phyloP scores from a whole-genome alignment of 2,113 vertebrate genomes.

The Bucco capensis region DNA sequence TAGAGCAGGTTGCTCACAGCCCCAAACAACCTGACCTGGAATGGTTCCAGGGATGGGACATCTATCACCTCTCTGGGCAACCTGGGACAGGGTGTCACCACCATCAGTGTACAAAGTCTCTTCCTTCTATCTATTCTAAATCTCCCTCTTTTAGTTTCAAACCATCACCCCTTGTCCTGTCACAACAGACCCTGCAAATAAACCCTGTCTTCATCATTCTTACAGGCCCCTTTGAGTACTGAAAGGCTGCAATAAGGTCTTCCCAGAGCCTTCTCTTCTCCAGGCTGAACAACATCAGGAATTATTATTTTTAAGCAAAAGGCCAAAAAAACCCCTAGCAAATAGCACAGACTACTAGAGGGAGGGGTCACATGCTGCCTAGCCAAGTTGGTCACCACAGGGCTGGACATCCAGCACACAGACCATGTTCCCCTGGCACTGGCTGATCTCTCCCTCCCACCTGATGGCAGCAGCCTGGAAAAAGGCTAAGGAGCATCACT shows the following conservation, averaged over 20 bases:
- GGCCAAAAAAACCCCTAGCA: too few species aligned
- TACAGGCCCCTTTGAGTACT: not conserved
- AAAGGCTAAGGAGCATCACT: not conserved
- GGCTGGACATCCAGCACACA: not conserved
- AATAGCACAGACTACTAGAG: not conserved
- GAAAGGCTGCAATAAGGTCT: not conserved
- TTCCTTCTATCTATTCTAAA: not conserved
- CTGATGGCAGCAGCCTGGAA: not conserved
- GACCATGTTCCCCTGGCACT: rapidly evolving
- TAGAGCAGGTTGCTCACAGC: not conserved
- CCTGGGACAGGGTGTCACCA: not conserved
- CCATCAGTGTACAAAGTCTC: not conserved
- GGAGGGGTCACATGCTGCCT: too few species aligned
- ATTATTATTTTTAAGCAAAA: not conserved
- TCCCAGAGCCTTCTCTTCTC: not conserved
- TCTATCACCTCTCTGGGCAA: not conserved
- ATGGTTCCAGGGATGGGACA: not conserved
- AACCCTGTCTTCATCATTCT: not conserved
- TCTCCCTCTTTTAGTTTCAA: not conserved
- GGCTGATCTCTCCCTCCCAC: not conserved
- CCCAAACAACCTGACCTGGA: not conserved
- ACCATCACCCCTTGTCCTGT: not conserved
- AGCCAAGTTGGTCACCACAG: not conserved
- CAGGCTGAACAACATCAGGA: not conserved
- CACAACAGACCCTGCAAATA: not conserved